phyloP scores from a whole-genome alignment of 1,140 invertebrate genomes.

The Drosophila pectinifera region DNA sequence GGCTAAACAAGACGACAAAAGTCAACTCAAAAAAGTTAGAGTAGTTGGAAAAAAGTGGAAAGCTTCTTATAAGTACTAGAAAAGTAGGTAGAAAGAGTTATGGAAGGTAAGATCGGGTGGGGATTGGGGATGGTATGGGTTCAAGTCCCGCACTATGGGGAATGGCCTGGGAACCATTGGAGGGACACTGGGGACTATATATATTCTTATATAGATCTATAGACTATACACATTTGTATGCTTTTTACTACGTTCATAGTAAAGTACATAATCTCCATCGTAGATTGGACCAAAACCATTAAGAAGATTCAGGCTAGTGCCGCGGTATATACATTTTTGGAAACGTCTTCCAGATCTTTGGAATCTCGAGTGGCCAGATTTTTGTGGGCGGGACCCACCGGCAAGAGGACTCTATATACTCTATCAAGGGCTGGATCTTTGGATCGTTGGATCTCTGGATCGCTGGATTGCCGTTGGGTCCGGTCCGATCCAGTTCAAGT shows the following conservation, averaged over 20 bases:
- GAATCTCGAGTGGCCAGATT: conserved; percentile 5
- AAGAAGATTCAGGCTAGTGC: conserved; percentile 84
- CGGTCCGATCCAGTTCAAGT: conserved; percentile 59
- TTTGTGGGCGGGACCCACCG: conserved; percentile 33
- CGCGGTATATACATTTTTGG: conserved; percentile 55
- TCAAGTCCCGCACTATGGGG: conserved; percentile 43
- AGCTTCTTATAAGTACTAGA: conserved; percentile 30
- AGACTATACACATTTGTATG: conserved; percentile 52
- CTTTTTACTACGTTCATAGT: conserved; percentile 85
- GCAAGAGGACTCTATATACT: conserved; percentile 38
- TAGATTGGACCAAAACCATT: conserved; percentile 85
- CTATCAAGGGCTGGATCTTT: conserved; percentile 36
- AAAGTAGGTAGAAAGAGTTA: conserved; percentile 15
- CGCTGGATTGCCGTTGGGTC: conserved; percentile 24
- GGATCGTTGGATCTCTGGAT: background rate
- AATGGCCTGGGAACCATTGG: conserved; percentile 25
- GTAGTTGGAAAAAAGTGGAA: conserved; percentile 9
- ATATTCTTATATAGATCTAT: conserved; percentile 7
- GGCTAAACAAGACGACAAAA: conserved; percentile 2
- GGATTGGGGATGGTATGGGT: conserved; percentile 2
- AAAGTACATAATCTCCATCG: conserved; percentile 85
- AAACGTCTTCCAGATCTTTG: conserved; percentile 4
- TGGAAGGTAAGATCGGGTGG: conserved; percentile 16
- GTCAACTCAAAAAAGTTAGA: conserved; percentile 15
- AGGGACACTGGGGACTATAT: conserved; percentile 4